Evolutionary conservation across 2,797 vertebrate species (phyloP).

Genomic region (Dendrocincla fuliginosa): DNA sequence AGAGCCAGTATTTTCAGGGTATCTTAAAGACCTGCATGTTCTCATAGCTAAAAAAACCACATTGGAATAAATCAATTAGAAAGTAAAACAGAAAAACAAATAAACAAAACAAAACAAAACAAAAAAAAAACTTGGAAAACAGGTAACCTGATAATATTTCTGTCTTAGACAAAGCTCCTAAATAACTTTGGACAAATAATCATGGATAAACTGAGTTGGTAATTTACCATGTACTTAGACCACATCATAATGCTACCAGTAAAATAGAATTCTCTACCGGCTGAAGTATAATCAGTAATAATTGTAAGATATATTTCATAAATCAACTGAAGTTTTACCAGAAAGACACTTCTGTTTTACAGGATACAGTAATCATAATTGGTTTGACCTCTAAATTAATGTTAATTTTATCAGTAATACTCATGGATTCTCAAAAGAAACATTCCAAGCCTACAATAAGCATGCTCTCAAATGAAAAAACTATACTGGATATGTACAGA

Average conservation of each 20-base stretch:
- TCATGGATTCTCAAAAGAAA: background rate
- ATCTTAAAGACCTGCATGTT: background rate
- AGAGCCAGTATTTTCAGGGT: background rate
- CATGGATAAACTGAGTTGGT: background rate
- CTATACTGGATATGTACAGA: background rate
- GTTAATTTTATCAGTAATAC: background rate
- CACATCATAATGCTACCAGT: background rate
- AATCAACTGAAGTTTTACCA: background rate
- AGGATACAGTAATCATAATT: background rate
- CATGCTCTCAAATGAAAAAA: background rate
- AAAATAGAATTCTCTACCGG: background rate
- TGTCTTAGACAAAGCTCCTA: background rate
- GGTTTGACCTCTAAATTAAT: background rate
- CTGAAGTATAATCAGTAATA: background rate
- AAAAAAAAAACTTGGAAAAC: background rate
- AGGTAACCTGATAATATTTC: background rate
- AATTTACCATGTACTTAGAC: background rate
- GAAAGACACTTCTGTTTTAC: background rate
- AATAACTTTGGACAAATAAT: background rate
- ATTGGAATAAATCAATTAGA: background rate
- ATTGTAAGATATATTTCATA: background rate
- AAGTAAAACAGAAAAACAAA: background rate
- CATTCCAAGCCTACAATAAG: background rate
- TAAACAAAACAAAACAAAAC: background rate
- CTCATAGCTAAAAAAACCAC: background rate